Evolutionary conservation across 2,888 invertebrate genomes (phyloP).

Genomic region (Nowickia ferox): DNA sequence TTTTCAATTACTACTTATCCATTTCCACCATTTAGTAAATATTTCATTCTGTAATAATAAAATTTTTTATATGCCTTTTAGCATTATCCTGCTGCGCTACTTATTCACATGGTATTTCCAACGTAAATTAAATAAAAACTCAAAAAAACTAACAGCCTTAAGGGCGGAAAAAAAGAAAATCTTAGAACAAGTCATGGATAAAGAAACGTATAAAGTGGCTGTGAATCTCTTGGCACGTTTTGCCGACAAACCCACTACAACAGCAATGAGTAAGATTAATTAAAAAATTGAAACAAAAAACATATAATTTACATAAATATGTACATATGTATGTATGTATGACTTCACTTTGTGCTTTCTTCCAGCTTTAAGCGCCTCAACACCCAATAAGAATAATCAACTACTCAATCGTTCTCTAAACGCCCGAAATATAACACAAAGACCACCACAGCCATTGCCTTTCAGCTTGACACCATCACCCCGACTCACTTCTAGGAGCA

Average conservation of each 20-base stretch:
- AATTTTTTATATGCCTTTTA: slow-evolving; percentile 80
- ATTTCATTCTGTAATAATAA: neutral
- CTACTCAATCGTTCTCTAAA: slow-evolving; percentile 70
- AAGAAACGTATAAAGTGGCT: slow-evolving; percentile 96
- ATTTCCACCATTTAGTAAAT: neutral
- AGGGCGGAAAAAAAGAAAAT: slow-evolving; percentile 93
- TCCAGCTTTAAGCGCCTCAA: slow-evolving; percentile 50
- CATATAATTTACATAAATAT: neutral
- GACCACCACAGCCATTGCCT: slow-evolving; percentile 42
- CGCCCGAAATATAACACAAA: neutral
- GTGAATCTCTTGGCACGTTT: slow-evolving; percentile 82
- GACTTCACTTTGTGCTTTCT: neutral
- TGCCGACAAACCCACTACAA: slow-evolving; percentile 78
- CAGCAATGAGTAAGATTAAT: slow-evolving; percentile 60
- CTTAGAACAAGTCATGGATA: slow-evolving; percentile 98
- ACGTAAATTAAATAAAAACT: slow-evolving; percentile 91
- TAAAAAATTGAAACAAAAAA: too few relatives aligned
- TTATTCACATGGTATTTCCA: slow-evolving; percentile 95
- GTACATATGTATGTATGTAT: neutral
- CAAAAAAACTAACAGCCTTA: slow-evolving; percentile 88
- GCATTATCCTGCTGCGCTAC: slow-evolving; percentile 90
- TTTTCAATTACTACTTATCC: too few relatives aligned
- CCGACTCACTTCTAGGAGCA: slow-evolving; percentile 18
- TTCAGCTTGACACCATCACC: slow-evolving; percentile 46
- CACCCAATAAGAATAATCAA: slow-evolving; percentile 41